Base-by-base conservation (phyloP, 1,140 invertebrate species). In the Megathymus violae region DNA sequence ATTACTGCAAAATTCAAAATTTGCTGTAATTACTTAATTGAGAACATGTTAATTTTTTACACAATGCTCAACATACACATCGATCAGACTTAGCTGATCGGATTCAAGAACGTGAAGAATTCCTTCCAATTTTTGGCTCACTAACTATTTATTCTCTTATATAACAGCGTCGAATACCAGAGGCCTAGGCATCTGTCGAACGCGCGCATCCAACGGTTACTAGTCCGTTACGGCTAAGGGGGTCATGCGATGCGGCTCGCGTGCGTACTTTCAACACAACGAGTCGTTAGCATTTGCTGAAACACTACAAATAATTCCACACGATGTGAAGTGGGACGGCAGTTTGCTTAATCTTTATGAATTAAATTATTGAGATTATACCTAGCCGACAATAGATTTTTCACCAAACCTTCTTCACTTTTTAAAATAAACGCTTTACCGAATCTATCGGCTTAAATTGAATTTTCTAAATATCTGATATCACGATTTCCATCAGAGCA, bases 171-270 rank as follows among this genome's bases (percentile, higher is more conserved):
- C 40, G 59, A 71, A 73, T 74, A 71, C 66, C 66, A 60, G 63
- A 74, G 67, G 70, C 62, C 43, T 56, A 69, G 61, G 68, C 72
- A 76, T 77, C 64, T 79, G 64, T 59, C 56, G 64, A 66, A 61
- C 60, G 62, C 63, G 62, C 64, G 38, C 56, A 63, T 54, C 60
- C 72, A 87, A 88, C 85, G 80, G 85, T 89, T 82, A 80, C 69
- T 59, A 80, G 69, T 69, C 86, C 86, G 86, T 89, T 88, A 88
- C 61, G 43, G 67, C 74, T 64, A 89, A 89, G 78, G 79, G 76
- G 86, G 86, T 89, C 86, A 84, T 54, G 48, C 71, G 74, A 62
- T 60, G 54, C 63, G 68, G 71, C 67, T 84, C 77, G 84, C 82
- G 79, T 81, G 85, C 80, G 61, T 69, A 78, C 82, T 87, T 88